phyloP scores from a whole-genome alignment of 2,888 invertebrate species.

The Danaus chrysippus region DNA sequence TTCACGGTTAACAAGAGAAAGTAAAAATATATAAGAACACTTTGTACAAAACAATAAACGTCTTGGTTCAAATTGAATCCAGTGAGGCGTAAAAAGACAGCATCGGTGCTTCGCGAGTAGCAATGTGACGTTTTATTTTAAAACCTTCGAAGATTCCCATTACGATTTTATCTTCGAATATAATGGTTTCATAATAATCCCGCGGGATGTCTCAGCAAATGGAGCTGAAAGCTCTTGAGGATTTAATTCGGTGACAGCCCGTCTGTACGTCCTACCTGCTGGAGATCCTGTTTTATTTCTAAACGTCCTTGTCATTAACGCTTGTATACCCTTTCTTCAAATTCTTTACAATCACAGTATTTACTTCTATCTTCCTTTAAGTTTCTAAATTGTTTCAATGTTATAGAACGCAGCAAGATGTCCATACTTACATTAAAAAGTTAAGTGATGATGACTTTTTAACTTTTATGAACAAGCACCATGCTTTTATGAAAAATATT shows the following conservation, averaged over 20 bases:
- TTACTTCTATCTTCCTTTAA: no score
- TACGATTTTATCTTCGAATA: slow-evolving; percentile 36
- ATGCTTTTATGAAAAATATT: no score
- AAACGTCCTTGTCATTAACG: no score
- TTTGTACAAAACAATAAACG: slow-evolving; percentile 1
- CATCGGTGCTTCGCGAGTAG: slow-evolving; percentile 7
- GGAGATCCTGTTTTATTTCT: background rate
- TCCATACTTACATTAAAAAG: no score
- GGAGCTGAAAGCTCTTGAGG: slow-evolving; percentile 25
- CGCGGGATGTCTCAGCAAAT: slow-evolving; percentile 23
- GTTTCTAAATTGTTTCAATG: no score
- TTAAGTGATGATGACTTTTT: no score
- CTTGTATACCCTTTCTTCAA: no score
- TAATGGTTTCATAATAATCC: slow-evolving; percentile 47
- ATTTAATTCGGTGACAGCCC: slow-evolving; percentile 20
- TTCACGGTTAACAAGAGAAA: background rate
- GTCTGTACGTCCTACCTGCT: background rate
- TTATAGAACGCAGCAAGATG: no score
- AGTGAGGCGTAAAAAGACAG: slow-evolving; percentile 16
- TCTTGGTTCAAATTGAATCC: slow-evolving; percentile 13
- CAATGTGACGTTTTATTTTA: slow-evolving; percentile 21
- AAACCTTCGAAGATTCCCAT: slow-evolving; percentile 24
- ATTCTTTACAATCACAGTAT: no score
- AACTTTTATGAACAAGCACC: no score
- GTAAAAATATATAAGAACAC: background rate